Percentiles rank a stretch among this genome's conserved stretches.
Evolutionary conservation across 2,797 vertebrate species (phyloP).

Genomic region (Otus scops): DNA sequence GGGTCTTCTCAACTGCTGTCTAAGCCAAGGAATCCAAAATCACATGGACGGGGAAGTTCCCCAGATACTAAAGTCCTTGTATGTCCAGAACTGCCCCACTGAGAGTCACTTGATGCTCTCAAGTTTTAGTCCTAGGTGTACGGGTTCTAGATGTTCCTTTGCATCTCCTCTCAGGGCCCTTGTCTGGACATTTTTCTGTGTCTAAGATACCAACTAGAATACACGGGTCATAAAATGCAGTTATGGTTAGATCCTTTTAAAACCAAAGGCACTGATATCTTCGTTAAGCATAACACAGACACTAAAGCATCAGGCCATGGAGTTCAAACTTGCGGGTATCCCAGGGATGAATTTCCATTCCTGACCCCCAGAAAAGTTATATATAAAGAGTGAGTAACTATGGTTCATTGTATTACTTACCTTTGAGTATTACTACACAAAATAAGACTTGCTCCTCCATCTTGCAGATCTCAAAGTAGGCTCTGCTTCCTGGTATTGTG

Average conservation of each 20-base stretch:
- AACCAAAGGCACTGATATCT: not conserved
- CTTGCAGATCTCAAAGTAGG: not conserved
- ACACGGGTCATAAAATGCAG: not conserved
- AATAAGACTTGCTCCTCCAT: not conserved
- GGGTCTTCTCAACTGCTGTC: not conserved
- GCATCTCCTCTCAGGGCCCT: not conserved
- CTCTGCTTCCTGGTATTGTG: not conserved
- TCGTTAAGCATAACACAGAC: not conserved
- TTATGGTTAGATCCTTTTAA: not conserved
- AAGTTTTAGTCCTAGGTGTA: not conserved
- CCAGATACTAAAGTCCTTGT: too few species aligned
- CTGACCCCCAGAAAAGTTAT: not conserved
- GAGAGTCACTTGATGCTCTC: not conserved
- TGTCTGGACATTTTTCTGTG: not conserved
- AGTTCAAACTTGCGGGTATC: not conserved
- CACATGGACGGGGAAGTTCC: not conserved
- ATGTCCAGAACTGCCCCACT: not conserved
- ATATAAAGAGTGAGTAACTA: not conserved
- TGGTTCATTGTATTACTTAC: not conserved
- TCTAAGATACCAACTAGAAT: not conserved
- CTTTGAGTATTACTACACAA: not conserved
- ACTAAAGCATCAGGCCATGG: not conserved
- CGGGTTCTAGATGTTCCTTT: not conserved
- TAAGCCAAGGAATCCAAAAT: not conserved
- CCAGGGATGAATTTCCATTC: not conserved